These are phyloP conservation scores for Brachylomia viminalis DNA, from an alignment of 2,888 invertebrate genomes.

Conservation along the genomic window DNA sequence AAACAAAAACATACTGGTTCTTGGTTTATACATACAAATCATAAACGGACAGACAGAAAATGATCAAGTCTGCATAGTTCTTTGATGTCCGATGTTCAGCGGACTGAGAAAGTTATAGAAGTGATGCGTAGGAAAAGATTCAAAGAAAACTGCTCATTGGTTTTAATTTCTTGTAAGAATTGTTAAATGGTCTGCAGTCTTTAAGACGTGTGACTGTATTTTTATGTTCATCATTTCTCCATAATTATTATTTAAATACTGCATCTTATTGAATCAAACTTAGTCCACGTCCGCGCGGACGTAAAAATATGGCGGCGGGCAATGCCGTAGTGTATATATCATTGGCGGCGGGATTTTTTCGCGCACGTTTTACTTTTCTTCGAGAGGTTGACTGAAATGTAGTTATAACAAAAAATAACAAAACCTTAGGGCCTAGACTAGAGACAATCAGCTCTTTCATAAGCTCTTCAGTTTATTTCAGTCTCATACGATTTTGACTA, in stretches of 20 bases:
- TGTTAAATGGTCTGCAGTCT: background rate
- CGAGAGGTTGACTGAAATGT: background rate
- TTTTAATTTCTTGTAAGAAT: conserved; percentile 13
- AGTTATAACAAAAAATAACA: background rate
- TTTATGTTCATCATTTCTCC: background rate
- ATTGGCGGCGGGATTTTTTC: no score
- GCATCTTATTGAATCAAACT: background rate
- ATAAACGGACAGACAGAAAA: conserved; percentile 44
- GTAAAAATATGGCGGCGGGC: no score
- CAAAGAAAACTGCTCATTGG: conserved; percentile 46
- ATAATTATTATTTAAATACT: background rate
- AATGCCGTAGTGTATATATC: no score
- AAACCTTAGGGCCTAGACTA: background rate
- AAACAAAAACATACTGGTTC: conserved; percentile 8
- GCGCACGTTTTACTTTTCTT: background rate
- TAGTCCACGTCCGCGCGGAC: no score
- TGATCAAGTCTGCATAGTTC: conserved; percentile 46
- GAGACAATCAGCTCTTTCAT: background rate
- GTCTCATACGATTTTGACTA: background rate
- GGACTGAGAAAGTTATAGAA: conserved; percentile 53
- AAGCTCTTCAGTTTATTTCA: background rate
- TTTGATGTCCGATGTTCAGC: conserved; percentile 61
- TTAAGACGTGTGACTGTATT: background rate
- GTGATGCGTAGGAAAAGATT: conserved; percentile 43
- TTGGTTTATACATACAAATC: conserved; percentile 33